Conservation (phyloP, 2,113 vertebrate species). For the Vidua chalybeata region DNA sequence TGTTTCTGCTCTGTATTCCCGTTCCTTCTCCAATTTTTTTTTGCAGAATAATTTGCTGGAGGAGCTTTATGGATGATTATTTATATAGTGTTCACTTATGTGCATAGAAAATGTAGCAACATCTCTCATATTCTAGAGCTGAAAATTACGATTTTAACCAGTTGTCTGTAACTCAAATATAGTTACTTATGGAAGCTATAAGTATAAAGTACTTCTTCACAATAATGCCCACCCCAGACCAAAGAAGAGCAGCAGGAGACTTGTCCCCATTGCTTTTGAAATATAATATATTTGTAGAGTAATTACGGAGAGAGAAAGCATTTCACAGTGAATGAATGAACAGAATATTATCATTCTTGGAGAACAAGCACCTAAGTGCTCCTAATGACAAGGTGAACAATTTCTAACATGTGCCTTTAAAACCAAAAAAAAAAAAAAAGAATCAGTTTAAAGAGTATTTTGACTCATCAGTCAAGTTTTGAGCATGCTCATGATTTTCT, state of each 20-base stretch:
- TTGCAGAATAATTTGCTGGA: background rate
- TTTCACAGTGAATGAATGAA: constrained; percentile 13
- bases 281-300: constrained; percentile 30
- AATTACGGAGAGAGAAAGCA: constrained; percentile 27
- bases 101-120: background rate
- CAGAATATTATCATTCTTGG: background rate
- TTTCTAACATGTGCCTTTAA: background rate
- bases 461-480: background rate
- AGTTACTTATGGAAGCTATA: background rate
- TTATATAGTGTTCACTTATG: background rate
- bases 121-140: background rate
- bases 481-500: background rate
- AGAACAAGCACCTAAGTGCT: background rate
- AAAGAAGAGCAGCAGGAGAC: background rate
- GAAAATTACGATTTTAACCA: background rate
- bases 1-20: background rate
- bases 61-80: background rate
- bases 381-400: background rate
- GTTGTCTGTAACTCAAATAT: background rate
- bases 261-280: background rate
- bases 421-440: background rate
- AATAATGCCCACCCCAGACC: background rate
- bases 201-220: background rate
- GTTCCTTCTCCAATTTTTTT: background rate
- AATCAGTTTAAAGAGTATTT: background rate